Base-by-base conservation (phyloP, 2,888 invertebrate species). In the Minunthozetes semirufus region DNA sequence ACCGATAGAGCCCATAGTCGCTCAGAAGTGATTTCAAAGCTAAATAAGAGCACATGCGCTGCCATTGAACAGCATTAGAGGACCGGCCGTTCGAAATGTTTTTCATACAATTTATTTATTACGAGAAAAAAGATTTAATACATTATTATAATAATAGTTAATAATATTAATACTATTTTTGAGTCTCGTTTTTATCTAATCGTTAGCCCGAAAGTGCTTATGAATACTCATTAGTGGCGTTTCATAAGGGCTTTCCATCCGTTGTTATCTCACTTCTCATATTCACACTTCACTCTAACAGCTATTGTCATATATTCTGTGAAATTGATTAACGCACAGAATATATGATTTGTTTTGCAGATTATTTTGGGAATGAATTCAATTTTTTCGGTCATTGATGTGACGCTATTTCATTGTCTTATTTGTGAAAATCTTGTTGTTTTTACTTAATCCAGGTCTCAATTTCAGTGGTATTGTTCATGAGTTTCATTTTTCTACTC, bases 211-310 rank as follows among this genome's bases (percentile, higher is more conserved):
- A 38, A 61, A 63, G 15, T 17, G 63, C 27, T 38, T 63, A 63
- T 63, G 63, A 63, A 63, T 63, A 63, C 63, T 63, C 63, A 63
- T 63, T 63, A 63, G 63, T 29, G 17, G 13, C 33, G 6, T 29
- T 29, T 63, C 29, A 63, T 17, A 33, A 38, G 17, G 15, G 17
- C 19, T 38, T 38, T 38, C 38, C 33, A 38, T 38, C 38, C 29
- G 33, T 63, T 63, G 27, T 63, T 63, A 63, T 63, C 63, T 33
- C 27, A 8, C 2, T 63, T n/a, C 19, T 53, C 19, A 15, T 53
- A 8, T 53, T 53, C 53, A 48, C n/a, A 48, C 13, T 17, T 19
- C 53, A 33, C 33, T 33, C 33, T 33, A 33, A 33, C 33, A 33
- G 33, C 33, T 33, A 5, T 33, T 33, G 33, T 33, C 33, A 33